Evolutionary conservation across 2,888 invertebrate genomes (phyloP).

Genomic region (Mythimna vitellina): DNA sequence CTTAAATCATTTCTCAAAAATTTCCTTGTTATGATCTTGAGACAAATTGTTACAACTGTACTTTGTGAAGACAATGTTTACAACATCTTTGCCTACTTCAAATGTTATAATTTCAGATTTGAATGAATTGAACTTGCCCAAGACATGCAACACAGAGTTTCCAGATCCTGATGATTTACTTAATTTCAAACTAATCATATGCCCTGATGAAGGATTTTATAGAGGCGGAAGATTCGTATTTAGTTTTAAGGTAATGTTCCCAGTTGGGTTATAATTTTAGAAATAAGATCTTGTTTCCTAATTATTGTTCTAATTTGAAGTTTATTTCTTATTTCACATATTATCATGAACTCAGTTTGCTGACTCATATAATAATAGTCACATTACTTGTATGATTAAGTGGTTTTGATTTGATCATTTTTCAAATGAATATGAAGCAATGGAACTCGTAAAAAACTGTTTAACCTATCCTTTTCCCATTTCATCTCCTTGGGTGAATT

Average conservation of each 20-base stretch:
- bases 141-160: constrained; percentile 98
- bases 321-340: neutral
- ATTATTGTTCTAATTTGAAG: neutral
- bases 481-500: no score
- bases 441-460: neutral
- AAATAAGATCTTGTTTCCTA: constrained; percentile 3
- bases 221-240: constrained; percentile 98
- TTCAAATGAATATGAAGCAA: neutral
- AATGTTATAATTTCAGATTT: constrained; percentile 93
- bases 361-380: neutral
- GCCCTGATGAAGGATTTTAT: constrained; percentile 99
- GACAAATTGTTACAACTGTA: constrained; percentile 9
- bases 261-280: constrained; percentile 16
- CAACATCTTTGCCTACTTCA: constrained; percentile 1
- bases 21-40: constrained; percentile 8
- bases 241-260: constrained; percentile 94
- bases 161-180: constrained; percentile 99
- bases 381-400: neutral
- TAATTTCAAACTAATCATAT: constrained; percentile 98
- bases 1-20: neutral
- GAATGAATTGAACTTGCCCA: constrained; percentile 98
- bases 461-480: neutral
- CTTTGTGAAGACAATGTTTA: constrained; percentile 3
- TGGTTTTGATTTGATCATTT: neutral
- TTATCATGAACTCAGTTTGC: neutral